Base-by-base conservation (phyloP, 2,113 vertebrate genomes). In the Gobiocypris rarus region DNA sequence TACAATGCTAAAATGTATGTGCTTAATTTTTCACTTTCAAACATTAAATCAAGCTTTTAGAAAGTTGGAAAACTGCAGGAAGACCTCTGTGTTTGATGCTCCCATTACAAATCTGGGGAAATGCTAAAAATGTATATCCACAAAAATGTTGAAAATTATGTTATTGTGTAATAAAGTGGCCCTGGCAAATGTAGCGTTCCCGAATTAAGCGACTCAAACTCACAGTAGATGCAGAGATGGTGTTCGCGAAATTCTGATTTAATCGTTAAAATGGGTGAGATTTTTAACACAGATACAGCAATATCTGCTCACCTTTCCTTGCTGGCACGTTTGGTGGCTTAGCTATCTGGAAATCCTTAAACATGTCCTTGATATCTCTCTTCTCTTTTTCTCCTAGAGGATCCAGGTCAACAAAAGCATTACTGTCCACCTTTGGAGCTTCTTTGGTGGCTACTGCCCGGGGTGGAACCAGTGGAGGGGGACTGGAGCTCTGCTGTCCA, bases 341-440 rank as follows among this genome's bases (percentile, higher is more conserved):
- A 52, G 93, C 92, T 87, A 96, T 88, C 43, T 96, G 95, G 83
- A 96, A 95, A 88, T 96, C 95, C 91, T 95, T 96, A 87, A 97
- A 97, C 96, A 97, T 96, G 83, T 96, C 94, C 82, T 94, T 96
- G 31, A 96, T 74, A 28, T 89, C 88, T 81, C 94, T 96, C 76
- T 92, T 92, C 84, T 95, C 95, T 89, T 91, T 95, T 75, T 96
- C 95, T 10, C 94, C 95, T 24, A 97, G 93, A 1, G 96, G 95
- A 88, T 97, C 96, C 88, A 97, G 85, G 86, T 91, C 95, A 79
- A 93, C 90, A 89, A 97, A 97, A 54, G 93, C 96, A 87, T 95
- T 94, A 0, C 88, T 94, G 48, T 93, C 94, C 74, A 91, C 93
- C 89, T 93, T 94, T 59, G 92, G 86, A 6, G 89, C 50, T 81